Evolutionary conservation across 2,113 vertebrate species (phyloP).

Genomic region (Semnornis frantzii): DNA sequence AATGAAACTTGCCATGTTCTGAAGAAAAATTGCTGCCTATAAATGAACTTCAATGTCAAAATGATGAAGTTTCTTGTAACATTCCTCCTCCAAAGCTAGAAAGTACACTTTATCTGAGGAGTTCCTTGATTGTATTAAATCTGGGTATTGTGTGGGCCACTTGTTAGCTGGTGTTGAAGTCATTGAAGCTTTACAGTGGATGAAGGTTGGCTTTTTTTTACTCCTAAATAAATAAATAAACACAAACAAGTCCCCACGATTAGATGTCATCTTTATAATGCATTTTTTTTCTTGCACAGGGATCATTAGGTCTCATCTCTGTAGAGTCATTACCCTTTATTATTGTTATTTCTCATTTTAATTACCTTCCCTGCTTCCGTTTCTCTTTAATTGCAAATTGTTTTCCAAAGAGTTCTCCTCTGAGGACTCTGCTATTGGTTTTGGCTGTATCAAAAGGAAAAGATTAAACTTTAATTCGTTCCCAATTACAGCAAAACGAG

Average conservation of each 20-base stretch:
- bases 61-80: neutral
- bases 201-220: neutral
- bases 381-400: constrained; percentile 38
- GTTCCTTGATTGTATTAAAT: neutral
- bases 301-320: neutral
- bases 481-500: neutral
- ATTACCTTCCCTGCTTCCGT: neutral
- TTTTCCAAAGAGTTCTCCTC: constrained; percentile 18
- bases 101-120: neutral
- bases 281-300: neutral
- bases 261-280: neutral
- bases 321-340: neutral
- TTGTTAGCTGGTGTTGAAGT: neutral
- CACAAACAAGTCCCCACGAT: neutral
- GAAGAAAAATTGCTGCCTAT: neutral
- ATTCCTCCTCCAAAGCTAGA: neutral
- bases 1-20: neutral
- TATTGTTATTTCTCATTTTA: constrained; percentile 30
- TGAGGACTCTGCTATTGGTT: neutral
- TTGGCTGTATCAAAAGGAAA: neutral
- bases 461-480: constrained; percentile 48
- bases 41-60: neutral
- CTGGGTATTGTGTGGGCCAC: neutral
- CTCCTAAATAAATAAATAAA: neutral
- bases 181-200: neutral